Evolutionary conservation across 2,113 vertebrate genomes (phyloP).

Genomic region (Saguinus imperator): DNA sequence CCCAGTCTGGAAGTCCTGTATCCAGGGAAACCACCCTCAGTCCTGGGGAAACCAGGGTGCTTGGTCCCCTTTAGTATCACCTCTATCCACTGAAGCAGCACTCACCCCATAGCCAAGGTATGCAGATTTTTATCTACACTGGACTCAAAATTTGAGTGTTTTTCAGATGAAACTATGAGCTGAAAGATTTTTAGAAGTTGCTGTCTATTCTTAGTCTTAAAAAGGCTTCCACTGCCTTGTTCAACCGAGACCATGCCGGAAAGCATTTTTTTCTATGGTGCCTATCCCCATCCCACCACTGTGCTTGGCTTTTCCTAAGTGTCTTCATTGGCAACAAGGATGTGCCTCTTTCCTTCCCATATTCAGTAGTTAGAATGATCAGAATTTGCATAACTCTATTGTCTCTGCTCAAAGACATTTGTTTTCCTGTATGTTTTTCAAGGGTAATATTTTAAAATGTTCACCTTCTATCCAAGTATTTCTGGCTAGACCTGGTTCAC

Average conservation of each 20-base stretch:
- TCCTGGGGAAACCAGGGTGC: too few relatives aligned
- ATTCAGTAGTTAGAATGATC: background rate
- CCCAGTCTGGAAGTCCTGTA: too few relatives aligned
- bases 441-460: background rate
- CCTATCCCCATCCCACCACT: accelerated
- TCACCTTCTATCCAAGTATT: background rate
- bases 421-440: background rate
- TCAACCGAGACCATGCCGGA: background rate
- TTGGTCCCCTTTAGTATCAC: accelerated
- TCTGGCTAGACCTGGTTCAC: background rate
- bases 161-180: background rate
- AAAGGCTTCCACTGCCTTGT: background rate
- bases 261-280: background rate
- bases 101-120: background rate
- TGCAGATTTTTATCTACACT: background rate
- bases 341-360: background rate
- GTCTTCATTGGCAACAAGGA: too few relatives aligned
- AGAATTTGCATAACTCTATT: background rate
- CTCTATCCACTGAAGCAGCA: background rate
- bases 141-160: background rate
- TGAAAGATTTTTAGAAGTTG: background rate
- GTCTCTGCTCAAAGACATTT: background rate
- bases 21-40: background rate
- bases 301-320: background rate
- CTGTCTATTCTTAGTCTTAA: background rate